phyloP scores from a whole-genome alignment of 2,113 vertebrate species.

The Probosciger aterrimus region DNA sequence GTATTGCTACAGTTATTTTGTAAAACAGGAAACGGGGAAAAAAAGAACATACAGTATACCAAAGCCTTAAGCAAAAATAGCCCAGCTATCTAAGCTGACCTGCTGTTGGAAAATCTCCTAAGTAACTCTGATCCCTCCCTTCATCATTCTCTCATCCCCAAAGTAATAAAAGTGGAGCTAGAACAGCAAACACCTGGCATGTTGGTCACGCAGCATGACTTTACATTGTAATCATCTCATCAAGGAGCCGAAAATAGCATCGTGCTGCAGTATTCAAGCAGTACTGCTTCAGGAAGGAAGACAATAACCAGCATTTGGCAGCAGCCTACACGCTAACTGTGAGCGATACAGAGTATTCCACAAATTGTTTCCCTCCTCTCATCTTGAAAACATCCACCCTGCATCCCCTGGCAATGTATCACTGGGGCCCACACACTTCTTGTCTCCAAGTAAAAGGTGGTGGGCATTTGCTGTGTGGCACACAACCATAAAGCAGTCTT shows the following conservation, averaged over 20 bases:
- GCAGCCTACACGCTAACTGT: constrained; percentile 53
- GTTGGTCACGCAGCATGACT: constrained; percentile 65
- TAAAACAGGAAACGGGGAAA: neutral
- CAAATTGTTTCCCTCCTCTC: constrained; percentile 37
- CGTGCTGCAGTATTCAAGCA: constrained; percentile 24
- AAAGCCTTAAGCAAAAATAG: constrained; percentile 6
- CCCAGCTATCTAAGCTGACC: constrained; percentile 23
- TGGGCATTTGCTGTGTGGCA: neutral
- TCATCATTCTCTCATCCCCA: constrained; percentile 34
- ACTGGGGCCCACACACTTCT: neutral
- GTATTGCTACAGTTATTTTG: neutral
- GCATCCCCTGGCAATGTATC: constrained; percentile 2
- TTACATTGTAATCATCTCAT: constrained; percentile 72
- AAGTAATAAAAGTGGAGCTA: constrained; percentile 62
- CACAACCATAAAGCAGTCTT: neutral
- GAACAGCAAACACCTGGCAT: constrained; percentile 70
- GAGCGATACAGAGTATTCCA: constrained; percentile 32
- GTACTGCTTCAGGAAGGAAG: constrained; percentile 61
- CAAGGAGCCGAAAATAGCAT: constrained; percentile 68
- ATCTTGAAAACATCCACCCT: constrained; percentile 16
- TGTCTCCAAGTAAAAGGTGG: neutral
- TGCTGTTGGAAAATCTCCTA: constrained; percentile 50
- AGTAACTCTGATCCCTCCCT: neutral
- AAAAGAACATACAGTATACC: neutral
- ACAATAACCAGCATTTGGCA: constrained; percentile 67